Evolutionary conservation across 1,140 invertebrate genomes (phyloP), one percentile per base, ranked within the genome.

Genomic region (Drosophila tristis): DNA sequence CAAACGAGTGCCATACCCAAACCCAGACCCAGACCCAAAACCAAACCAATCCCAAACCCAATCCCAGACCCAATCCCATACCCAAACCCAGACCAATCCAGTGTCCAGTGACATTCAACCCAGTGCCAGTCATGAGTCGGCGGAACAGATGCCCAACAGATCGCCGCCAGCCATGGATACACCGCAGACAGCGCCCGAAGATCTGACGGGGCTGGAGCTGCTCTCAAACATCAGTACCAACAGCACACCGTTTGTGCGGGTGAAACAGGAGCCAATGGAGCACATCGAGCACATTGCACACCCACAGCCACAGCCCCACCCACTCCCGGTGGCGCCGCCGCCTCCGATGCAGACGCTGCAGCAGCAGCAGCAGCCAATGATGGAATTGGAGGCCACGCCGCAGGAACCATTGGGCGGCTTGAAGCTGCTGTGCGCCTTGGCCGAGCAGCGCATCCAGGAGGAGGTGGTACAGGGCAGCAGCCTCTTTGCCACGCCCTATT

Each of bases 381-480:
- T 90, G 50, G 75, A 92, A 92, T 82, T 93, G 45, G 54, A 92
- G 80, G 16, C 93, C 91, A 56, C 72, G 16, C 65, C 80, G 15
- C 63, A 73, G 47, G 93, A 94, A 73, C 93, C 92, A 9, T 93
- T 96, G 1, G 95, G 95, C 64, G 96, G 96, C 0, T 92, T 98
- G 23, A 96, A 96, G 59, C 91, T 98, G 25, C 91, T 98, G 4
- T 98, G 97, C 91, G 96, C 96, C 1, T 92, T 98, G 25, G 97
- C 97, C 0, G 96, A 97, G 82, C 96, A 97, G 80, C 94, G 96
- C 58, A 95, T 97, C 62, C 94, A 96, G 92, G 96, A 97, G 81
- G 96, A 97, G 91, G 94, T 92, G 47, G 90, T 85, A 8, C 90
- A 91, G 72, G 85, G 78, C 26, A 70, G 84, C 16, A 78, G 84